These are phyloP conservation scores for Mungos mungo DNA, from an alignment of 2,113 vertebrate species.

Conservation along the genomic window DNA sequence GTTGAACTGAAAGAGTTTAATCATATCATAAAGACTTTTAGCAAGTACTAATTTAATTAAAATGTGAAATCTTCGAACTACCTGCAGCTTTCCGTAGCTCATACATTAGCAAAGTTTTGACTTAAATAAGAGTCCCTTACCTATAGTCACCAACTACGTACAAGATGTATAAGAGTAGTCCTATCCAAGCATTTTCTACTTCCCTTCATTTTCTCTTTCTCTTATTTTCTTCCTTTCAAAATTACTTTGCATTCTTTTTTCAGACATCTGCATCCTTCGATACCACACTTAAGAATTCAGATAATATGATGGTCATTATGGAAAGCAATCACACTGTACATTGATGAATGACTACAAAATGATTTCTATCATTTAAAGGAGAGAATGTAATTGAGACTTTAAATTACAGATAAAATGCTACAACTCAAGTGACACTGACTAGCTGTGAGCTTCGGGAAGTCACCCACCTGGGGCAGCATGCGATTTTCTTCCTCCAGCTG, in stretches of 20 bases:
- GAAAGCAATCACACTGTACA: slow-evolving; percentile 54
- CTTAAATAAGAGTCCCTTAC: neutral
- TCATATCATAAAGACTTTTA: slow-evolving; percentile 27
- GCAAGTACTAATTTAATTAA: slow-evolving; percentile 55
- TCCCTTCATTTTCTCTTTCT: neutral
- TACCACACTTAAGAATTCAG: neutral
- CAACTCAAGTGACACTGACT: slow-evolving; percentile 72
- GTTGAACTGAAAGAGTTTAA: neutral
- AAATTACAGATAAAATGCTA: slow-evolving; percentile 61
- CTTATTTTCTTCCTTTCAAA: neutral
- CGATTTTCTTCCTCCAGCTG: slow-evolving; percentile 91
- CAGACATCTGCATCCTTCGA: neutral
- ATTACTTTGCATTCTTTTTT: neutral
- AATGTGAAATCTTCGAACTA: neutral
- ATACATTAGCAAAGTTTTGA: neutral
- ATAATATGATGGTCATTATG: slow-evolving; percentile 33
- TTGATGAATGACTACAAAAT: slow-evolving; percentile 69
- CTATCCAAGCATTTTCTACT: neutral
- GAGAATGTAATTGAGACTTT: slow-evolving; percentile 56
- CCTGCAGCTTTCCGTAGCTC: neutral
- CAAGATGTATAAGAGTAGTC: neutral
- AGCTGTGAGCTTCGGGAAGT: slow-evolving; percentile 79
- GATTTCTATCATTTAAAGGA: slow-evolving; percentile 52
- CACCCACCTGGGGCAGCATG: slow-evolving; percentile 91
- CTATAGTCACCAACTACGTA: neutral